These are phyloP conservation scores for Ichneumoninae sp. DNA, from an alignment of 2,888 invertebrate species.

Conservation along the genomic window DNA sequence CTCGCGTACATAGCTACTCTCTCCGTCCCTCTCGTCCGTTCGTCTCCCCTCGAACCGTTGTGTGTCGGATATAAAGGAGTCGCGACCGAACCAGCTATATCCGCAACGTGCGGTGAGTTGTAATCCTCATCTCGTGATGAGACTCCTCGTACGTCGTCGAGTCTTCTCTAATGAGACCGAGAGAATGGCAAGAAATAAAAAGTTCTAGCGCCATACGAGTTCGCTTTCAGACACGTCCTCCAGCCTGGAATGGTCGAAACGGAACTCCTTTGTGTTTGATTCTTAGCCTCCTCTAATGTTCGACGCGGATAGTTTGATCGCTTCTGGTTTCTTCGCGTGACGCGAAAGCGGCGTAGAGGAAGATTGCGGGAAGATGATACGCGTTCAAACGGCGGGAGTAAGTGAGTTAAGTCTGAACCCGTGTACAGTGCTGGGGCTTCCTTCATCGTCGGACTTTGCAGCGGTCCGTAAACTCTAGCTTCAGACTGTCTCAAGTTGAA, in stretches of 20 bases:
- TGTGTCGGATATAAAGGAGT: conserved; percentile 43
- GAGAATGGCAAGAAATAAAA: conserved; percentile 11
- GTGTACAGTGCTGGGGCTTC: conserved; percentile 37
- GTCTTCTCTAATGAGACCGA: conserved; percentile 55
- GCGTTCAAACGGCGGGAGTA: background rate
- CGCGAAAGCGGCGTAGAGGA: conserved; percentile 24
- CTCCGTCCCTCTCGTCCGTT: background rate
- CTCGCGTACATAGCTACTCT: conserved; percentile 5
- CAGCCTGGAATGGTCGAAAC: conserved; percentile 38
- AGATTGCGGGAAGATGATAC: background rate
- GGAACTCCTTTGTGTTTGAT: conserved; percentile 54
- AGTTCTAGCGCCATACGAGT: conserved; percentile 22
- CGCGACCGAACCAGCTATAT: conserved; percentile 49
- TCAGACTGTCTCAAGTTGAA: conserved; percentile 12
- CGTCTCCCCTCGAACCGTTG: conserved; percentile 32
- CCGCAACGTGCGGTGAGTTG: conserved; percentile 55
- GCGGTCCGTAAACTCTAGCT: background rate
- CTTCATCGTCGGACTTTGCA: conserved; percentile 22
- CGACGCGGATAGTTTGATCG: conserved; percentile 42
- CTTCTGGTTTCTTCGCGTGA: conserved; percentile 13
- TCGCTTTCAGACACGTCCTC: conserved; percentile 39
- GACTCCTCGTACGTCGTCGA: conserved; percentile 49
- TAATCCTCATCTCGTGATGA: conserved; percentile 57
- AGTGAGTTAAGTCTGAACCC: conserved; percentile 30
- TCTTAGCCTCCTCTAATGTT: conserved; percentile 13